Percentiles rank a stretch among this genome's conserved stretches.
phyloP scores from a whole-genome alignment of 2,797 vertebrate genomes.

The Gymnoscopelus microlampas region DNA sequence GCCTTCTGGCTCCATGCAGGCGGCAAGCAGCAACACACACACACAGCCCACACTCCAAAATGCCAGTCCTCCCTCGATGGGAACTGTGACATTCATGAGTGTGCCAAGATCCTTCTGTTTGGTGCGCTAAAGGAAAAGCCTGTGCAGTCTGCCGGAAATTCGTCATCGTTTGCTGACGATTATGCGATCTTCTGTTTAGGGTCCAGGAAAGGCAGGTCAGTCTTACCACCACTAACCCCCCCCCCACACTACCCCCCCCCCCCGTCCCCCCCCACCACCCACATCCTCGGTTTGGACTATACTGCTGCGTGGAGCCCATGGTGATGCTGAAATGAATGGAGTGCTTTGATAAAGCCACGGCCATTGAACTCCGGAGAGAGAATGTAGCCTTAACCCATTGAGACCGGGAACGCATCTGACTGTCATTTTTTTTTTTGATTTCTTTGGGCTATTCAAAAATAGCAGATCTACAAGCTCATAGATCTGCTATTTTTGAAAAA shows the following conservation, averaged over 20 bases:
- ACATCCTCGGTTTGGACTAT: constrained; percentile 61
- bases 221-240: constrained; percentile 33
- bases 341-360: constrained; percentile 64
- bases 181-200: constrained; percentile 67
- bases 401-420: no score
- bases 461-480: no score
- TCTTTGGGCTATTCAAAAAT: no score
- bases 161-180: constrained; percentile 55
- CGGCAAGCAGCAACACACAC: constrained; percentile 29
- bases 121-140: constrained; percentile 25
- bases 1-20: constrained; percentile 59
- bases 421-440: no score
- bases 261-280: not conserved
- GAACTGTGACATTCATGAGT: constrained; percentile 81
- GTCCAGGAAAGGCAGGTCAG: constrained; percentile 58
- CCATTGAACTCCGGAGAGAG: constrained; percentile 80
- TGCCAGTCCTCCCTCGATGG: constrained; percentile 82
- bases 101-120: constrained; percentile 73
- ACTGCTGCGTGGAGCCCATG: constrained; percentile 66
- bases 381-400: constrained; percentile 86
- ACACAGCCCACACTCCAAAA: constrained; percentile 77
- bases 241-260: not conserved
- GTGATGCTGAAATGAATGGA: constrained; percentile 76
- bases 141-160: constrained; percentile 74
- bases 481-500: no score